Percentiles rank a stretch among this genome's conserved stretches.
Evolutionary conservation across 2,113 vertebrate genomes (phyloP).

Genomic region (Xyliphius kryptos): DNA sequence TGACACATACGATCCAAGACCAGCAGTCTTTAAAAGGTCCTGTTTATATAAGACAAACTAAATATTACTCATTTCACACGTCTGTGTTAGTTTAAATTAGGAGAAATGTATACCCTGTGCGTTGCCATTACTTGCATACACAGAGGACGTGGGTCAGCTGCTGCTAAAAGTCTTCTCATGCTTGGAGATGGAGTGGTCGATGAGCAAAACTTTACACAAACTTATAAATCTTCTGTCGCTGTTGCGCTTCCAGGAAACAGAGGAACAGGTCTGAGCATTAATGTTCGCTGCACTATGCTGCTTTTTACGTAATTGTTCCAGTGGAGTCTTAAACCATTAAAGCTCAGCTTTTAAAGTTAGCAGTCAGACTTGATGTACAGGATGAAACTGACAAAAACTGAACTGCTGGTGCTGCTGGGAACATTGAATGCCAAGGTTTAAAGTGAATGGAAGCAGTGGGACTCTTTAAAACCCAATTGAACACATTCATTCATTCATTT

Average conservation of each 20-base stretch:
- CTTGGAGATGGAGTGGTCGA: constrained; percentile 29
- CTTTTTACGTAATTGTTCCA: constrained; percentile 29
- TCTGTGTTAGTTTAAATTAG: constrained; percentile 46
- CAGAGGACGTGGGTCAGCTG: constrained; percentile 25
- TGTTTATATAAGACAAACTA: constrained; percentile 48
- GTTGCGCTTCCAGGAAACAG: constrained; percentile 50
- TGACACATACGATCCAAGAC: constrained; percentile 9
- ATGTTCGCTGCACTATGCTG: constrained; percentile 43
- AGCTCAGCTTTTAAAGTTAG: too few species aligned
- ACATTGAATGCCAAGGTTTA: too few species aligned
- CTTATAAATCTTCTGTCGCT: constrained; percentile 46
- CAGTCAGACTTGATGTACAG: too few species aligned
- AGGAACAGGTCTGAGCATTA: constrained; percentile 48
- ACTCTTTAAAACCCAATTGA: too few species aligned
- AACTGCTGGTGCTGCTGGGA: too few species aligned
- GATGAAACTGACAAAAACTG: too few species aligned
- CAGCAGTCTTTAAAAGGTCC: constrained; percentile 46
- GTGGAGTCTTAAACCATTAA: constrained; percentile 30
- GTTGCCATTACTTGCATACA: constrained; percentile 36
- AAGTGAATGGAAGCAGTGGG: too few species aligned
- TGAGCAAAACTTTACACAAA: constrained; percentile 40
- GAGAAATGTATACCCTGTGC: constrained; percentile 33
- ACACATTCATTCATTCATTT: too few species aligned
- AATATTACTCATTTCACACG: constrained; percentile 45
- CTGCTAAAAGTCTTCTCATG: constrained; percentile 41